Percentiles rank a stretch among this genome's conserved stretches.
These are phyloP conservation scores for Bruchidius siliquastri DNA, from an alignment of 2,888 invertebrate species.

Conservation along the genomic window DNA sequence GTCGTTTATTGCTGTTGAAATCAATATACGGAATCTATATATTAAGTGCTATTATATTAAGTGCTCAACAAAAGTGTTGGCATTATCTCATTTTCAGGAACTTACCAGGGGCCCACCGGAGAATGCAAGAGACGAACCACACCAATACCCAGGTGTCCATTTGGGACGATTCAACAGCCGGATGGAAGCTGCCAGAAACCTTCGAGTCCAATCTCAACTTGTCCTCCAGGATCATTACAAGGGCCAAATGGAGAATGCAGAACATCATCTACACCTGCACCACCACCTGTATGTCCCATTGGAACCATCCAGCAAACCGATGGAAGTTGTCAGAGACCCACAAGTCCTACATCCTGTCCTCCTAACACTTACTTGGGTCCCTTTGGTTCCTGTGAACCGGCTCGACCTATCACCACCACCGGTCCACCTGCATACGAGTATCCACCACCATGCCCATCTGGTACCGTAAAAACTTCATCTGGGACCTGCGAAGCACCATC, in stretches of 20 bases:
- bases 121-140: slow-evolving; percentile 9
- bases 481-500: slow-evolving; percentile 14
- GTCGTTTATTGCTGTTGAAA: too few relatives aligned
- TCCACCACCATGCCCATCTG: slow-evolving; percentile 12
- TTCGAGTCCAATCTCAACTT: slow-evolving; percentile 8
- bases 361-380: slow-evolving; percentile 10
- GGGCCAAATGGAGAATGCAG: slow-evolving; percentile 13
- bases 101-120: slow-evolving; percentile 7
- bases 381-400: slow-evolving; percentile 12
- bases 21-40: too few relatives aligned
- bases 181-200: slow-evolving; percentile 13
- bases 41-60: too few relatives aligned
- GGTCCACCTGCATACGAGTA: slow-evolving; percentile 4
- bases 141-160: slow-evolving; percentile 9
- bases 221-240: slow-evolving; percentile 12
- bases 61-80: too few relatives aligned
- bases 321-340: slow-evolving; percentile 9
- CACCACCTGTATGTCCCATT: slow-evolving; percentile 8
- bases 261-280: too few relatives aligned
- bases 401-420: slow-evolving; percentile 5
- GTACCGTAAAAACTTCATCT: slow-evolving; percentile 8
- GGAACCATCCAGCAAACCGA: slow-evolving; percentile 11
- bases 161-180: slow-evolving; percentile 11
- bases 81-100: not conserved
- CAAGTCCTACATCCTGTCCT: slow-evolving; percentile 9